Evolutionary conservation across 2,113 vertebrate species (phyloP).

Genomic region (Ursus arctos): DNA sequence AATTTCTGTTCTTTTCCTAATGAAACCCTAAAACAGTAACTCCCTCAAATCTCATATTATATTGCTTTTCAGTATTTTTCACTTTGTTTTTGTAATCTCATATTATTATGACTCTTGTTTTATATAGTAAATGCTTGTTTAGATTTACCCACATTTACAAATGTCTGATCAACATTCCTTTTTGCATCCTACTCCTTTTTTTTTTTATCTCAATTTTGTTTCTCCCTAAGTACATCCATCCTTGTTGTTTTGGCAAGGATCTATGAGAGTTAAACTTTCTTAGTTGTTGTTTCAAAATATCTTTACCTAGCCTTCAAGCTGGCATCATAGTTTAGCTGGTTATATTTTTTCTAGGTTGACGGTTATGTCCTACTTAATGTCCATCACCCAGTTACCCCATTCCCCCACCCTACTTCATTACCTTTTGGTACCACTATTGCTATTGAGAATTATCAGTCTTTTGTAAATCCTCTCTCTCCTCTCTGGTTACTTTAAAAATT

Average conservation of each 20-base stretch:
- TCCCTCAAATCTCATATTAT: neutral
- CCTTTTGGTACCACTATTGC: neutral
- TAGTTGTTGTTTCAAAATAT: neutral
- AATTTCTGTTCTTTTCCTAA: slow-evolving; percentile 25
- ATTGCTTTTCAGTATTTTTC: slow-evolving; percentile 14
- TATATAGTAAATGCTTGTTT: neutral
- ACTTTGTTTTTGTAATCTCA: neutral
- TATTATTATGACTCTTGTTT: neutral
- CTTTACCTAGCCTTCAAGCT: neutral
- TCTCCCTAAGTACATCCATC: neutral
- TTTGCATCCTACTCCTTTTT: neutral
- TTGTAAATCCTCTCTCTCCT: neutral
- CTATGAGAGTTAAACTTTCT: neutral
- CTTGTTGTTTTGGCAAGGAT: neutral
- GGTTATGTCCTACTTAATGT: neutral
- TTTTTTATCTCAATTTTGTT: neutral
- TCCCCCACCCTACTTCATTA: neutral
- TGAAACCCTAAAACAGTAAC: neutral
- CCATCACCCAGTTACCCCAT: neutral
- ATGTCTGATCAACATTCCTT: neutral
- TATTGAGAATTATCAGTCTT: neutral
- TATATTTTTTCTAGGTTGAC: neutral
- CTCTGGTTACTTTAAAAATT: slow-evolving; percentile 36
- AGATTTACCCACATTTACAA: neutral
- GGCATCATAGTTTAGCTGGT: neutral